Conservation (phyloP, 1,140 invertebrate species). For the Proales similis region DNA sequence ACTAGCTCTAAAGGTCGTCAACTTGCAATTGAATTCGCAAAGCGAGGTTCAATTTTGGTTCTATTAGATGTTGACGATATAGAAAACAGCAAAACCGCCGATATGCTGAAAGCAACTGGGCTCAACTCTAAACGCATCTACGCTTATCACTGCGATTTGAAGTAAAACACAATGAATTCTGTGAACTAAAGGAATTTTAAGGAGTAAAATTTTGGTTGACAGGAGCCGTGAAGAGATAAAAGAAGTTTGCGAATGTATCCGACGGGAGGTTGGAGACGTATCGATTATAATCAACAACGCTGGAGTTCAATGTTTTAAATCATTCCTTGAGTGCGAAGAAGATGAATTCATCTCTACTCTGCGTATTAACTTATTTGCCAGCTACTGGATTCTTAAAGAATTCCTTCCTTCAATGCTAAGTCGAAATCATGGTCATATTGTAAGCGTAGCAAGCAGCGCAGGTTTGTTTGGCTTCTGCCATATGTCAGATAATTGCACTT, state of each 20-base stretch:
- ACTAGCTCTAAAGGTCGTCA: constrained; percentile 60
- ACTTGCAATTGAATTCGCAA: constrained; percentile 68
- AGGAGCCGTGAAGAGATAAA: constrained; percentile 29
- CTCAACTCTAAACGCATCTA: constrained; percentile 13
- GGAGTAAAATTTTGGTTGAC: neutral
- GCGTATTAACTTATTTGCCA: constrained; percentile 26
- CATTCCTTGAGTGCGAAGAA: constrained; percentile 31
- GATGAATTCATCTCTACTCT: constrained; percentile 28
- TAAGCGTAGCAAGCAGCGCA: constrained; percentile 85
- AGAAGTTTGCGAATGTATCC: constrained; percentile 28
- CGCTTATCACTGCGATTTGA: constrained; percentile 37
- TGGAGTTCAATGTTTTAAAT: constrained; percentile 14
- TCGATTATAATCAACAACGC: constrained; percentile 37
- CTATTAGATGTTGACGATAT: constrained; percentile 83
- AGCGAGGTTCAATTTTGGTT: constrained; percentile 73
- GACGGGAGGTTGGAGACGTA: constrained; percentile 31
- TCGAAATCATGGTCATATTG: constrained; percentile 79
- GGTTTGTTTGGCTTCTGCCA: constrained; percentile 57
- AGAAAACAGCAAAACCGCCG: constrained; percentile 68
- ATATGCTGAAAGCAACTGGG: constrained; percentile 46
- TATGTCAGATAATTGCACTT: constrained; percentile 37
- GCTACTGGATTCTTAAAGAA: constrained; percentile 56
- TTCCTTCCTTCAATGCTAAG: constrained; percentile 74
- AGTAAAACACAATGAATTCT: neutral
- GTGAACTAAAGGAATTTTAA: neutral